phyloP scores from a whole-genome alignment of 2,113 vertebrate species.

The Muscicapa adusta region DNA sequence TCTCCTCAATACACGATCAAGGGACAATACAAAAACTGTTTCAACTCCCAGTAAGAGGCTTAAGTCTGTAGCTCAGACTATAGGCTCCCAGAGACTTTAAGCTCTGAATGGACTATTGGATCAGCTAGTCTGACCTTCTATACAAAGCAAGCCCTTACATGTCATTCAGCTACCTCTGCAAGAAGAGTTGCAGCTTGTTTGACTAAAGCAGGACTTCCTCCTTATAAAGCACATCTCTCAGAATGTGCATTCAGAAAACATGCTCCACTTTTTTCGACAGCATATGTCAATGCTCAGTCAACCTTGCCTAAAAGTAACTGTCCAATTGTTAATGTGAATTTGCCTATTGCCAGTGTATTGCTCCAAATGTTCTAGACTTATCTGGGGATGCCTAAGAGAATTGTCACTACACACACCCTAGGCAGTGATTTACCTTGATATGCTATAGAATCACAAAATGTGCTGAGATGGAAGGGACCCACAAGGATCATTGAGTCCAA shows the following conservation, averaged over 20 bases:
- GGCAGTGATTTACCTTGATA: neutral
- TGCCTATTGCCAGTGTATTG: neutral
- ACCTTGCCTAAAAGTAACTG: neutral
- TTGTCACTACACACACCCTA: neutral
- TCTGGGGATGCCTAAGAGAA: neutral
- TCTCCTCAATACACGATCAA: conserved; percentile 3
- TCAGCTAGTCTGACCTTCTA: conserved; percentile 15
- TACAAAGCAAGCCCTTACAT: neutral
- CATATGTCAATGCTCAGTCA: neutral
- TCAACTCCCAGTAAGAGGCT: conserved; percentile 45
- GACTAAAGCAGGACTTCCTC: neutral
- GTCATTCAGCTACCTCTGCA: conserved; percentile 3
- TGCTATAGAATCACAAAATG: neutral
- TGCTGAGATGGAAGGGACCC: neutral
- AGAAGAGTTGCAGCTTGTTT: neutral
- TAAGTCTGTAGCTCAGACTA: conserved; percentile 45
- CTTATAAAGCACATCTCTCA: neutral
- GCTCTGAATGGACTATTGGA: conserved; percentile 47
- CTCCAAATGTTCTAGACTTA: neutral
- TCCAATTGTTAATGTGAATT: rapidly evolving
- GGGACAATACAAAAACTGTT: conserved; percentile 51
- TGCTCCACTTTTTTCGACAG: neutral
- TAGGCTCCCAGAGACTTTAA: conserved; percentile 26
- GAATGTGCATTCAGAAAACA: neutral
- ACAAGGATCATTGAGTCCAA: neutral